These are phyloP conservation scores for Tanaodytes sp. DNA, from an alignment of 2,888 invertebrate species.

Conservation along the genomic window DNA sequence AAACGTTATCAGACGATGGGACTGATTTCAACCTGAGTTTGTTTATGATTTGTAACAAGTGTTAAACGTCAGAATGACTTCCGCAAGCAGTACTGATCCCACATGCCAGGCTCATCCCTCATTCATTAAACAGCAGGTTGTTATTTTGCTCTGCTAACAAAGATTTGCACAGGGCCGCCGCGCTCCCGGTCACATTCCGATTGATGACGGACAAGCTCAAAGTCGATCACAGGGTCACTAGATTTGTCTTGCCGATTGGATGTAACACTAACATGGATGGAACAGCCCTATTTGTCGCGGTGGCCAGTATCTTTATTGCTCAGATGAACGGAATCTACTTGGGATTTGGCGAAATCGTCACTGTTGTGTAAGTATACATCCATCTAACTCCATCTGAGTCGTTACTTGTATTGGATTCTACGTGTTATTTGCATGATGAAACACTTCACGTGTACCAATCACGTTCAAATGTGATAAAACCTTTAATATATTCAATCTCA, in stretches of 20 bases:
- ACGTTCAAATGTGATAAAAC: too few species aligned
- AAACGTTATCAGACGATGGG: conserved; percentile 17
- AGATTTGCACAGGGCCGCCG: conserved; percentile 79
- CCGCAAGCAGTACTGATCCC: conserved; percentile 55
- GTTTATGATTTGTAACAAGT: conserved; percentile 40
- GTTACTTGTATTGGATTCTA: too few species aligned
- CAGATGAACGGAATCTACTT: conserved; percentile 88
- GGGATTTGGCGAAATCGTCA: conserved; percentile 87
- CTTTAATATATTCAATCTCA: too few species aligned
- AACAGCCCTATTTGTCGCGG: conserved; percentile 89
- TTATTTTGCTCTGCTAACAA: conserved; percentile 62
- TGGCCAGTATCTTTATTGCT: conserved; percentile 90
- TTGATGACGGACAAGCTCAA: conserved; percentile 88
- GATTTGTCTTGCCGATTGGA: conserved; percentile 91
- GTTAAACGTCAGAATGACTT: conserved; percentile 63
- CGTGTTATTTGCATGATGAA: too few species aligned
- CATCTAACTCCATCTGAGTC: too few species aligned
- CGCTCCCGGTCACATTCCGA: conserved; percentile 89
- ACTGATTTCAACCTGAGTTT: conserved; percentile 20
- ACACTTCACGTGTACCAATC: too few species aligned
- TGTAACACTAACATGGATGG: conserved; percentile 96
- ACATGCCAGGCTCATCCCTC: conserved; percentile 50
- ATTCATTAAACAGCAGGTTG: conserved; percentile 44
- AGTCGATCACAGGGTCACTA: conserved; percentile 86
- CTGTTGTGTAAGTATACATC: conserved; percentile 84